phyloP scores from a whole-genome alignment of 2,113 vertebrate genomes.

The Rhinoptilus africanus region DNA sequence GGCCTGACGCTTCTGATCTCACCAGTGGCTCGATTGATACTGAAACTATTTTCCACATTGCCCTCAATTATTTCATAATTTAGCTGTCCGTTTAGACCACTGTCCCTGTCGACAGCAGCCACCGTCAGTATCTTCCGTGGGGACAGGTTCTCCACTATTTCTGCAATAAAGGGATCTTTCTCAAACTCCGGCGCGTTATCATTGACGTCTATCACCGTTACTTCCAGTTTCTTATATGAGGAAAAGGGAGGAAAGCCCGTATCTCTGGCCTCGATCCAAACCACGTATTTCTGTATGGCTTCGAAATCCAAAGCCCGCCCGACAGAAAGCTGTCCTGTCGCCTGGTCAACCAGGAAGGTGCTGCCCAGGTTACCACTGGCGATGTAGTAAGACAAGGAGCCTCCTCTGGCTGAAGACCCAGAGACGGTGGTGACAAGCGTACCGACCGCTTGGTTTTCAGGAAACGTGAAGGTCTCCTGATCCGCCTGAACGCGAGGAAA shows the following conservation, averaged over 20 bases:
- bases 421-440: slow-evolving; percentile 84
- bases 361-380: slow-evolving; percentile 92
- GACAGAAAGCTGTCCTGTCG: slow-evolving; percentile 89
- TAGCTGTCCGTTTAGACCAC: slow-evolving; percentile 89
- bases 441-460: slow-evolving; percentile 86
- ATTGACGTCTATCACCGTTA: slow-evolving; percentile 88
- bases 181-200: slow-evolving; percentile 90
- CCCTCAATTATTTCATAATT: slow-evolving; percentile 88
- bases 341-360: slow-evolving; percentile 89
- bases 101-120: slow-evolving; percentile 86
- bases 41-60: slow-evolving; percentile 89
- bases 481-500: slow-evolving; percentile 86
- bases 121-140: slow-evolving; percentile 85
- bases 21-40: slow-evolving; percentile 85
- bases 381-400: slow-evolving; percentile 89
- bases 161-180: slow-evolving; percentile 85
- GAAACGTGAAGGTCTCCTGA: slow-evolving; percentile 85
- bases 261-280: slow-evolving; percentile 95
- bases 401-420: slow-evolving; percentile 86
- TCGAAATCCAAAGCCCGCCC: slow-evolving; percentile 87
- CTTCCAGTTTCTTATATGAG: slow-evolving; percentile 89
- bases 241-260: slow-evolving; percentile 95
- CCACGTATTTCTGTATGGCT: slow-evolving; percentile 86
- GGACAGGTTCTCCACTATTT: slow-evolving; percentile 89
- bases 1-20: slow-evolving; percentile 88